These are phyloP conservation scores for Pseudoips prasinana DNA, from an alignment of 2,888 invertebrate genomes.

Conservation along the genomic window DNA sequence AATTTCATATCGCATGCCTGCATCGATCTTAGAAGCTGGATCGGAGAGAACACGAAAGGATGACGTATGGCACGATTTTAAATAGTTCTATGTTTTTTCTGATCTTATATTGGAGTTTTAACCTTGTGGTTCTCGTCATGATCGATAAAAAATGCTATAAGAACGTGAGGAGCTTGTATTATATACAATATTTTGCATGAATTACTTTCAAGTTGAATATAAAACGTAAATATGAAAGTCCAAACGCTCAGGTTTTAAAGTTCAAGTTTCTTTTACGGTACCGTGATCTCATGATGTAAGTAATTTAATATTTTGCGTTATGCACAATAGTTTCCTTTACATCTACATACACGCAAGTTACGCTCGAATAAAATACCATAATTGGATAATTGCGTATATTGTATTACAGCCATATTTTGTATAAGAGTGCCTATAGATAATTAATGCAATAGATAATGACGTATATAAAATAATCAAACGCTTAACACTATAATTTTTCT, in stretches of 20 bases:
- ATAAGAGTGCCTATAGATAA: no score
- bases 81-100: no score
- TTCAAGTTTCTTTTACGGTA: slow-evolving; percentile 1
- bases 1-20: slow-evolving; percentile 12
- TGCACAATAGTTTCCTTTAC: slow-evolving; percentile 16
- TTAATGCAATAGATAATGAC: no score
- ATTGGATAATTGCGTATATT: slow-evolving; percentile 8
- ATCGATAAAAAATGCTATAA: no score
- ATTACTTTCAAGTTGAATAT: no score
- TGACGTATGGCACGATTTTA: slow-evolving; percentile 1
- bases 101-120: no score
- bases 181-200: no score
- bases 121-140: no score
- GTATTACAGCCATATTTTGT: background rate
- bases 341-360: slow-evolving; percentile 16
- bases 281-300: slow-evolving; percentile 1
- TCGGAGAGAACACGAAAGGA: slow-evolving; percentile 1
- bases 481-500: no score
- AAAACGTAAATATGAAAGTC: background rate
- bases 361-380: slow-evolving; percentile 20
- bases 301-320: slow-evolving; percentile 13
- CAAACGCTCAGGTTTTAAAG: background rate
- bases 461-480: no score
- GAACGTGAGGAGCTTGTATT: no score
- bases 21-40: slow-evolving; percentile 9